These are phyloP conservation scores for Dinomys branickii DNA, from an alignment of 2,113 vertebrate genomes.

Conservation along the genomic window DNA sequence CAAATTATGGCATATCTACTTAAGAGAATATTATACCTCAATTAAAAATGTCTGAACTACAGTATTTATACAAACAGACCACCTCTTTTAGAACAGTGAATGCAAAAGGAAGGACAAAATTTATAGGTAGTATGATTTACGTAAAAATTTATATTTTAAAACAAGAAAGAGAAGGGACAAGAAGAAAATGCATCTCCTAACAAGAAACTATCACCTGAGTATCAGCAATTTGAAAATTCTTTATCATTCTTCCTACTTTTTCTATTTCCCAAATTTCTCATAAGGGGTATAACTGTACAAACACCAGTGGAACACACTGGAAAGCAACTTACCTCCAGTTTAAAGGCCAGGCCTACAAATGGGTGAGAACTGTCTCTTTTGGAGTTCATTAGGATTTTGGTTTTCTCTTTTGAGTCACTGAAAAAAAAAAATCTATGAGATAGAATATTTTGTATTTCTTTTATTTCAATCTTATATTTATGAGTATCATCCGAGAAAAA, in stretches of 20 bases:
- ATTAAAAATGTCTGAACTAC: not conserved
- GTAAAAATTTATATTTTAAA: not conserved
- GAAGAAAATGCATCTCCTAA: not conserved
- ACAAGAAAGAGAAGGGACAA: not conserved
- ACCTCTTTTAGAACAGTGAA: not conserved
- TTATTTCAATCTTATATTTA: not conserved
- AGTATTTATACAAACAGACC: not conserved
- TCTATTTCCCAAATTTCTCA: not conserved
- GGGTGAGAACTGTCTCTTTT: slow-evolving; percentile 88
- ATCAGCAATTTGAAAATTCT: not conserved
- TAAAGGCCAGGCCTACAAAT: slow-evolving; percentile 96
- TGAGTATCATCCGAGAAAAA: slow-evolving; percentile 13
- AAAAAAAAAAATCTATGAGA: slow-evolving; percentile 54
- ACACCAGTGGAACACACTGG: not conserved
- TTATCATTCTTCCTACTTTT: not conserved
- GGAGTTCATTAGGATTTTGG: slow-evolving; percentile 91
- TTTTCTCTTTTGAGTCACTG: slow-evolving; percentile 87
- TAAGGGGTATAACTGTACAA: not conserved
- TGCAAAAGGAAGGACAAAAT: not conserved
- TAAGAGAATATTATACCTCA: not conserved
- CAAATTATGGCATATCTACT: not conserved
- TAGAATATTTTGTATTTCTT: not conserved
- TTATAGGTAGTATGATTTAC: not conserved
- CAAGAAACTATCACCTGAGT: not conserved
- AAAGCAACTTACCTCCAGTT: slow-evolving; percentile 92